Evolutionary conservation across 1,140 invertebrate species (phyloP), one percentile per base, ranked within the genome.

Genomic region (Anastatus disparis): DNA sequence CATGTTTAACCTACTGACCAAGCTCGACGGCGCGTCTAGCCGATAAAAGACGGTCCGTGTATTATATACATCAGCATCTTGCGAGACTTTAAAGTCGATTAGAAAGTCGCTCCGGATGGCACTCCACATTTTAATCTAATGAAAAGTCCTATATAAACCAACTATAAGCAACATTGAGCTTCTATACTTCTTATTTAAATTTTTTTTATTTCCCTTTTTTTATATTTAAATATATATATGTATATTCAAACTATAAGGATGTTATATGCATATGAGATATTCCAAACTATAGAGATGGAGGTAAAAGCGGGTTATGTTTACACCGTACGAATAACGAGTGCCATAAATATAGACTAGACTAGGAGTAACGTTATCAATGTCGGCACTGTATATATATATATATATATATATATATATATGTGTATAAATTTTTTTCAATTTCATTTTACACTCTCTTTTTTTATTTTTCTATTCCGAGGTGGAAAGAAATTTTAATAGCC

Each of bases 1-100:
- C 77, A 74, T 78, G 76, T 73, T 81, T 85, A 84, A 84, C 82
- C 83, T 81, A 84, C 79, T 83, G 83, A 85, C 82, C 81, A 78
- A n/a, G 82, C 81, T 82, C 68, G 74, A 53, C 42, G 42, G 13
- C 48, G 63, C 48, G 42, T 61, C 58, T 46, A 38, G 10, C 9
- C 35, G 63, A 66, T 66, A 66, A 66, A 66, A 66, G 50, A 38
- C 46, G 24, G 29, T 26, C 48, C 61, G 61, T 10, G 22, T 52
- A 8, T 20, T 63, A 27, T 24, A 42, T 35, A 9, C 24, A 9
- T 13, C 2, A 6, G 20, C 2, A 9, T 1, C 3, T n/a, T 38
- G 55, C 58, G 48, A 73, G 69, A 38, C 68, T 31, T 24, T n/a
- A n/a, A 15, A 62, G 71, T 24, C 59, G 71, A 80, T 81, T 83